Evolutionary conservation across 2,888 invertebrate genomes (phyloP).

Genomic region (Ariolimax columbianus): DNA sequence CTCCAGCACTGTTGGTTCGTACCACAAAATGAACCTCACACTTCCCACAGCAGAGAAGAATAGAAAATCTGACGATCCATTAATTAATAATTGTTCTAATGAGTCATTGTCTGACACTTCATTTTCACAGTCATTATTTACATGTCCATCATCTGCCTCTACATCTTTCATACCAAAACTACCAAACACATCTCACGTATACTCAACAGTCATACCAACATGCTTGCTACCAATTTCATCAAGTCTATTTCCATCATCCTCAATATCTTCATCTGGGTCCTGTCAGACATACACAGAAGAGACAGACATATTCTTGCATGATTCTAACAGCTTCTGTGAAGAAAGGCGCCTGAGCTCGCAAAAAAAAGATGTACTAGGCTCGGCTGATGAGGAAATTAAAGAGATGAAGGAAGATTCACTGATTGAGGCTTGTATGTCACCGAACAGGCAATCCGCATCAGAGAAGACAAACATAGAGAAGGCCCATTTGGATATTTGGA

Average conservation of each 20-base stretch:
- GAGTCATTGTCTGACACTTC: conserved; percentile 26
- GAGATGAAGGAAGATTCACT: background rate
- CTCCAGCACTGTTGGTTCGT: background rate
- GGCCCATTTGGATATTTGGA: background rate
- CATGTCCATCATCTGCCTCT: background rate
- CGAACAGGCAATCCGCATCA: background rate
- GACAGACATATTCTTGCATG: background rate
- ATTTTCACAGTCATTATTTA: conserved; percentile 40
- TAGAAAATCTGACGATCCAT: background rate
- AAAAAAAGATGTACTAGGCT: background rate
- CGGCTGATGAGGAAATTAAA: background rate
- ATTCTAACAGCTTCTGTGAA: background rate
- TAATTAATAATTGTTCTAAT: conserved; percentile 20
- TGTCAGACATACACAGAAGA: background rate
- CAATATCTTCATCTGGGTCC: conserved; percentile 27
- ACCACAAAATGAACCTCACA: conserved; percentile 12
- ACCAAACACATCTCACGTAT: conserved; percentile 24
- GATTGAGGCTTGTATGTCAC: too few species aligned
- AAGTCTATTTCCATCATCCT: conserved; percentile 22
- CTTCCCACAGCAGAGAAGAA: background rate
- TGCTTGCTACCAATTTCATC: background rate
- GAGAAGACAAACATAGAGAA: background rate
- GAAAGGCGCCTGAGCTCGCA: background rate
- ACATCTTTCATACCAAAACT: conserved; percentile 1
- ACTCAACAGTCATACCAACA: conserved; percentile 33